Conservation (phyloP, 2,113 vertebrate species). For the Macaca mulatta region DNA sequence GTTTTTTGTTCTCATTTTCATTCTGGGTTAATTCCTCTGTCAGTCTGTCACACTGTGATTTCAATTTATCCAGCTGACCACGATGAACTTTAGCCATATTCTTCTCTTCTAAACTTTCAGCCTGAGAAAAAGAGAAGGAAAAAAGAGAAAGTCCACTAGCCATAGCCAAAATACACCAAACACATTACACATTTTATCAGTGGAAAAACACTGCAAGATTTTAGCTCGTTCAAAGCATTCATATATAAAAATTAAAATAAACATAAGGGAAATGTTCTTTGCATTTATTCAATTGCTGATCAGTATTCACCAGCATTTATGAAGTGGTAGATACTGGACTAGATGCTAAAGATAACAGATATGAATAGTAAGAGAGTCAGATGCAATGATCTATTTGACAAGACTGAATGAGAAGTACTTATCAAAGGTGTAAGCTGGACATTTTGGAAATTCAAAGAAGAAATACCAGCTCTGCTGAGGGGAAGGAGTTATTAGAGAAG, state of each 20-base stretch:
- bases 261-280: background rate
- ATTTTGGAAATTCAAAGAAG: background rate
- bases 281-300: background rate
- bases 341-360: background rate
- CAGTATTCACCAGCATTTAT: background rate
- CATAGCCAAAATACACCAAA: conserved; percentile 2
- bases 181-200: background rate
- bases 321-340: background rate
- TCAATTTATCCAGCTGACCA: conserved; percentile 92
- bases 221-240: background rate
- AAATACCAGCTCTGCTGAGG: background rate
- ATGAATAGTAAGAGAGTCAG: background rate
- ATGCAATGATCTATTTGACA: background rate
- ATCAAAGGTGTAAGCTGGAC: background rate
- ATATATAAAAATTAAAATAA: background rate
- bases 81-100: conserved; percentile 86
- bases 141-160: conserved; percentile 44
- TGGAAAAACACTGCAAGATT: background rate
- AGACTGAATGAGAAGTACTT: background rate
- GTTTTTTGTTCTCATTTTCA: conserved; percentile 86
- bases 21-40: conserved; percentile 86
- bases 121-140: conserved; percentile 81
- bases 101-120: conserved; percentile 88
- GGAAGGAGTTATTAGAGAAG: background rate
- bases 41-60: conserved; percentile 92